Evolutionary conservation across 2,113 vertebrate genomes (phyloP).

Genomic region (rat (Rattus norvegicus)): DNA sequence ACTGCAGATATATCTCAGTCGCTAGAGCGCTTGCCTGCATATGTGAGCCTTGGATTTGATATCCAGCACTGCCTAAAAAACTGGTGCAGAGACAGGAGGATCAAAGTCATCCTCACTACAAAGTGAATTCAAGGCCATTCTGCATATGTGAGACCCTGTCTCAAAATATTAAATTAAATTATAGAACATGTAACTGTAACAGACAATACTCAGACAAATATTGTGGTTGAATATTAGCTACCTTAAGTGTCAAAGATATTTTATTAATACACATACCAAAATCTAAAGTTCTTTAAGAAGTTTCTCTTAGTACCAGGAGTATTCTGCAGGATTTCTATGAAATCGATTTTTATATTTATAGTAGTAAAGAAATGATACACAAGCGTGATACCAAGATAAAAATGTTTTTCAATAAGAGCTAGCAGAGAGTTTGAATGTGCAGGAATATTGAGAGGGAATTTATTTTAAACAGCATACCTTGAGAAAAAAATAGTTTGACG

Average conservation of each 20-base stretch:
- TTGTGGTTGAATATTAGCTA: not conserved
- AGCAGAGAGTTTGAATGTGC: slow-evolving; percentile 31
- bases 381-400: not conserved
- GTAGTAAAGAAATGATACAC: not conserved
- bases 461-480: slow-evolving; percentile 57
- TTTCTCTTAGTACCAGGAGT: slow-evolving; percentile 71
- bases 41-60: not conserved
- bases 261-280: slow-evolving; percentile 49
- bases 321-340: slow-evolving; percentile 55
- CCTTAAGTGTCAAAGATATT: slow-evolving; percentile 39
- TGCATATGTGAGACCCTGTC: not conserved
- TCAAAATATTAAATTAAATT: not conserved
- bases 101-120: not conserved
- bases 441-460: not conserved
- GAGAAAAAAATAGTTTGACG: slow-evolving; percentile 59
- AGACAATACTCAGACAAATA: slow-evolving; percentile 16
- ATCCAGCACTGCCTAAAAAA: not conserved
- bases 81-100: not conserved
- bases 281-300: slow-evolving; percentile 72
- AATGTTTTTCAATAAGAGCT: slow-evolving; percentile 7
- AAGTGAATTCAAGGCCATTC: not conserved
- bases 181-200: not conserved
- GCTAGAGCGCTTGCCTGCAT: not conserved
- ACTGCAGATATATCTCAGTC: not conserved
- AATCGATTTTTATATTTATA: slow-evolving; percentile 47